Evolutionary conservation across 2,797 vertebrate species (phyloP).

Genomic region (Fistularia commersonii): DNA sequence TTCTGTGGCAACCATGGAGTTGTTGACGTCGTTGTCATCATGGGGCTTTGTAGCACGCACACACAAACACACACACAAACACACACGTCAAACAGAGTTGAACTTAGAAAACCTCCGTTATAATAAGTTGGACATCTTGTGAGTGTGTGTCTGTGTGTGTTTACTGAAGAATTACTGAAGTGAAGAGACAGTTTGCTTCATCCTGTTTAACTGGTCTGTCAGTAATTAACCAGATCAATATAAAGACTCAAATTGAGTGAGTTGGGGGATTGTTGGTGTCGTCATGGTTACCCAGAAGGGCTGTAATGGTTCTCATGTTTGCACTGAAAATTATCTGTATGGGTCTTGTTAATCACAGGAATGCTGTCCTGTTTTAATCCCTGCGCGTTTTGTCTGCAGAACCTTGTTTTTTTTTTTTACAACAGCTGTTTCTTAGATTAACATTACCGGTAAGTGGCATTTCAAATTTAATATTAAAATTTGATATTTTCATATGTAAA

Average conservation of each 20-base stretch:
- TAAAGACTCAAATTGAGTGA: background rate
- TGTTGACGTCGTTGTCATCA: conserved; percentile 50
- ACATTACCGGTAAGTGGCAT: too few species aligned
- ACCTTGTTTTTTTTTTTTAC: too few species aligned
- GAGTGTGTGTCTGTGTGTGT: conserved; percentile 5
- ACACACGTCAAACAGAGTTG: too few species aligned
- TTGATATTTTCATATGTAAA: too few species aligned
- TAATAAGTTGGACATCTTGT: too few species aligned
- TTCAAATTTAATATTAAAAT: too few species aligned
- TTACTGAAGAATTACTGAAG: conserved; percentile 1
- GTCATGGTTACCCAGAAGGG: background rate
- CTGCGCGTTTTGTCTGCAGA: too few species aligned
- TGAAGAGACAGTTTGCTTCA: background rate
- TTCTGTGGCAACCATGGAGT: conserved; percentile 33
- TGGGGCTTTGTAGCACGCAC: conserved; percentile 34
- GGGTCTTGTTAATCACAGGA: too few species aligned
- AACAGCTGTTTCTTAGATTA: too few species aligned
- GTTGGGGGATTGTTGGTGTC: background rate
- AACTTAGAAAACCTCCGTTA: too few species aligned
- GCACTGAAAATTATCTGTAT: too few species aligned
- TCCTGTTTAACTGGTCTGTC: conserved; percentile 4
- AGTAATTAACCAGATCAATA: conserved; percentile 27
- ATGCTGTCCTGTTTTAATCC: too few species aligned
- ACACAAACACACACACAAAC: conserved; percentile 14
- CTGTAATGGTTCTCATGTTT: background rate